These are phyloP conservation scores for Scaptomyza montana DNA, from an alignment of 1,140 invertebrate genomes.

Conservation along the genomic window DNA sequence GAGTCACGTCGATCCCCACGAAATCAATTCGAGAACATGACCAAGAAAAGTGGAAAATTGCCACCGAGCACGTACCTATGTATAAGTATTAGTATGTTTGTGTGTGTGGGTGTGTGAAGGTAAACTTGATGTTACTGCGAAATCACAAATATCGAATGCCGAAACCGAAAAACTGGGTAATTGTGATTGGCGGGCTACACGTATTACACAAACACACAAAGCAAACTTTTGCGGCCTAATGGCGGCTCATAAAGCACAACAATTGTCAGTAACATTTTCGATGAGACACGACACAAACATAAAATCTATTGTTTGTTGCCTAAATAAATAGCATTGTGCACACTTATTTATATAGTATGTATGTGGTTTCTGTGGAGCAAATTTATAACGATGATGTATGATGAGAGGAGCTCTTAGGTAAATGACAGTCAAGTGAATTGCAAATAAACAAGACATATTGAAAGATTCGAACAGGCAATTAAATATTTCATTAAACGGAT, in stretches of 20 bases:
- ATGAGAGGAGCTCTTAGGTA: slow-evolving; percentile 19
- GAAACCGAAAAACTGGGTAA: slow-evolving; percentile 51
- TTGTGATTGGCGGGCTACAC: slow-evolving; percentile 74
- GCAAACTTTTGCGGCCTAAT: slow-evolving; percentile 69
- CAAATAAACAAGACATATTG: slow-evolving; percentile 16
- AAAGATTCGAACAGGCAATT: too few relatives aligned
- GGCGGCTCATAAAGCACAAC: slow-evolving; percentile 68
- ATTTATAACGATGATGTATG: slow-evolving; percentile 53
- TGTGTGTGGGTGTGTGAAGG: neutral
- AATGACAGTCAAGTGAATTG: slow-evolving; percentile 16
- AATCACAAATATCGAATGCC: slow-evolving; percentile 46
- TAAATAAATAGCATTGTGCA: slow-evolving; percentile 55
- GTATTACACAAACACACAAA: slow-evolving; percentile 24
- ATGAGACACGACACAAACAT: slow-evolving; percentile 56
- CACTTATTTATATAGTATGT: slow-evolving; percentile 1
- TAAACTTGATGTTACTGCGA: slow-evolving; percentile 28
- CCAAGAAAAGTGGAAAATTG: slow-evolving; percentile 35
- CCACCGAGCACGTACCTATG: slow-evolving; percentile 37
- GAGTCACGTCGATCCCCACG: slow-evolving; percentile 34
- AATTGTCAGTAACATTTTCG: slow-evolving; percentile 78
- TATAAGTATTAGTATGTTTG: slow-evolving; percentile 6
- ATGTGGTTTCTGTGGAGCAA: slow-evolving; percentile 15
- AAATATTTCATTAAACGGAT: too few relatives aligned
- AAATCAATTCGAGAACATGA: slow-evolving; percentile 49
- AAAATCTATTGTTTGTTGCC: slow-evolving; percentile 67